Base-by-base conservation (phyloP, 2,888 invertebrate species). In the Drosophila bunnanda region DNA sequence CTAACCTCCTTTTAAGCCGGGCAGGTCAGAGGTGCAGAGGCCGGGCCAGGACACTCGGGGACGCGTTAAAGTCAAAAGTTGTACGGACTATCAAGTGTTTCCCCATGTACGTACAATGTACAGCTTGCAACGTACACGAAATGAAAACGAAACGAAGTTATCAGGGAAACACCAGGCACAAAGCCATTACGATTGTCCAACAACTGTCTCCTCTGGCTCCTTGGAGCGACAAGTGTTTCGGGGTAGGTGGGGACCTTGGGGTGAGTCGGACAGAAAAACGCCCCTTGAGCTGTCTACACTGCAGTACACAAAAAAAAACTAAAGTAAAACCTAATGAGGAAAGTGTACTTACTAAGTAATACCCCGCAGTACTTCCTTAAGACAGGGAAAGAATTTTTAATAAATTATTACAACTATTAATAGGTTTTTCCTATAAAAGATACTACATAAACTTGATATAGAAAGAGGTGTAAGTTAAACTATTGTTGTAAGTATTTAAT, bases 101-200 rank as follows among this genome's bases (percentile, higher is more conserved):
- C 67, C 75, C 72, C 75, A 62, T 70, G 75, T 67, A 76, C 65
- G 50, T 52, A 34, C 15, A 25, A 25, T 25, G 44, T 9, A 44
- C 44, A 43, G 22, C 20, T 32, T 32, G 5, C 32, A 34, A 2
- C 32, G 50, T 54, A 54, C 36, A 69, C 61, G 56, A 77, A 82
- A 76, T 75, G 76, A 79, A 85, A 85, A 85, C 64, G 80, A 82
- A 86, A 83, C 80, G 73, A 82, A 83, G 82, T 80, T 86, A 82
- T 83, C 77, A 75, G 60, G 72, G 58, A 79, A 52, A 52, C 34
- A 69, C 78, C 78, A 64, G 75, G 74, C 74, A 67, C 82, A 85
- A 52, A 71, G 57, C 78, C 78, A 78, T 80, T 83, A 69, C 67
- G 66, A 50, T 56, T 71, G 72, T 71, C 72, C 36, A 36, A 55